These are phyloP conservation scores for pig (Sus scrofa) DNA, from an alignment of 2,113 vertebrate genomes.

Conservation along the genomic window T2T-Sscrofa CM000825.6:40591001-40591500, in stretches of 20 bases:
- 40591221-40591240: neutral
- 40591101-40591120: neutral
- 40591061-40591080: neutral
- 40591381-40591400: neutral
- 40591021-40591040: neutral
- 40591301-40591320: neutral
- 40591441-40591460: too few relatives aligned
- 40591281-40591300: neutral
- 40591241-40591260: neutral
- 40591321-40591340: neutral
- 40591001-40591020: neutral
- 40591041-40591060: neutral
- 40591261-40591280: neutral
- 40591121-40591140: neutral
- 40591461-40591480: too few relatives aligned
- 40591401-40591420: too few relatives aligned
- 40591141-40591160: neutral
- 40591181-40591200: neutral
- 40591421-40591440: too few relatives aligned
- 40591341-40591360: neutral
- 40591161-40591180: neutral
- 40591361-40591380: neutral
- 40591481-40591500: too few relatives aligned
- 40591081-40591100: rapidly evolving
- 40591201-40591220: neutral